Conservation (phyloP, 2,888 invertebrate genomes). For the Ligdia adustata region DNA sequence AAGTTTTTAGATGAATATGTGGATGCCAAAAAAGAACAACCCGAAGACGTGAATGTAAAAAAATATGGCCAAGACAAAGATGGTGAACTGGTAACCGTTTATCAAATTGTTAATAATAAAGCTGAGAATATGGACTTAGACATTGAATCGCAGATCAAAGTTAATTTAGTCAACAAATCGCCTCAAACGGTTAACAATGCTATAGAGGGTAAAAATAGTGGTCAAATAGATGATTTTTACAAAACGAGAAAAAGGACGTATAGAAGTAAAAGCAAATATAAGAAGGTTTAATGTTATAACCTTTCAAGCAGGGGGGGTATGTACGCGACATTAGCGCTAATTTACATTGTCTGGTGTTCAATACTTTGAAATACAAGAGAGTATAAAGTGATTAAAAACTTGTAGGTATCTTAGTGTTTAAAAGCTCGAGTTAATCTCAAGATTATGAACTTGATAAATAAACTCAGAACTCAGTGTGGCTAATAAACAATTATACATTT, state of each 20-base stretch:
- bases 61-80: conserved; percentile 1
- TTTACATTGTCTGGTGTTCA: too few relatives aligned
- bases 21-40: neutral
- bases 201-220: neutral
- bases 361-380: too few relatives aligned
- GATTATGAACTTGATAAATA: too few relatives aligned
- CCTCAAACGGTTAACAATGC: neutral
- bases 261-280: neutral
- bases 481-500: too few relatives aligned
- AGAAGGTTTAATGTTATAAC: neutral
- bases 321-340: too few relatives aligned
- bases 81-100: conserved; percentile 9
- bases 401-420: too few relatives aligned
- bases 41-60: neutral
- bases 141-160: conserved; percentile 14
- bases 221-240: neutral
- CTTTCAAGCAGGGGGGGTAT: neutral
- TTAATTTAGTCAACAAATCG: conserved; percentile 12
- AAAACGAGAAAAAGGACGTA: neutral
- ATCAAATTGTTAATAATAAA: conserved; percentile 1
- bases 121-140: neutral
- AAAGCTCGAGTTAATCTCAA: too few relatives aligned
- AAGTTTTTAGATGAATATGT: conserved; percentile 29
- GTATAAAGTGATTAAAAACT: too few relatives aligned
- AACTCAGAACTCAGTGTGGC: too few relatives aligned